Conservation (phyloP, 2,113 vertebrate genomes). For the Serinus canaria region DNA sequence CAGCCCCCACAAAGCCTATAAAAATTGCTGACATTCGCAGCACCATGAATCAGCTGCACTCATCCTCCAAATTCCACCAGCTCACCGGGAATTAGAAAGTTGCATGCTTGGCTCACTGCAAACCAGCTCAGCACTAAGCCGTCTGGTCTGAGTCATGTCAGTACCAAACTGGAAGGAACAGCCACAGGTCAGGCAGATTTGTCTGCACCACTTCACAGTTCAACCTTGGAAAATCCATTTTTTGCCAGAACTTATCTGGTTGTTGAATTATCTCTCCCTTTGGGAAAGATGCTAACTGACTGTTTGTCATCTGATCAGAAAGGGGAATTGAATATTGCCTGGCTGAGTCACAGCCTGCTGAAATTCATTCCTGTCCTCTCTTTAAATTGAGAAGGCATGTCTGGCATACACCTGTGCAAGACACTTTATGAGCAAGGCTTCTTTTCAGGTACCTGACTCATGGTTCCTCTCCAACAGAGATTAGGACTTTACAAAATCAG, state of each 20-base stretch:
- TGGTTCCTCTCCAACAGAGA: neutral
- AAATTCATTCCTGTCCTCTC: neutral
- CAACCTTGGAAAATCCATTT: neutral
- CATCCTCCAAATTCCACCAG: neutral
- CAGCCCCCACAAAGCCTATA: neutral
- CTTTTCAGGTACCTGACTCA: conserved; percentile 9
- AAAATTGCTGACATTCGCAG: neutral
- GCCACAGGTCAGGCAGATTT: neutral
- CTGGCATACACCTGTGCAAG: neutral
- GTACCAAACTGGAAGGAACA: neutral
- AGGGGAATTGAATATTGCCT: neutral
- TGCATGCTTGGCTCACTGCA: neutral
- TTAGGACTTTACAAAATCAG: conserved; percentile 5
- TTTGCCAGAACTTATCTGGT: neutral
- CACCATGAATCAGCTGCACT: neutral
- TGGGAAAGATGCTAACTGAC: neutral
- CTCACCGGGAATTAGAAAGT: neutral
- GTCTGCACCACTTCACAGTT: neutral
- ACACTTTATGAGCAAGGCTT: neutral
- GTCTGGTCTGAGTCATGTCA: neutral
- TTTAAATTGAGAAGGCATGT: neutral
- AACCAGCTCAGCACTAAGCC: neutral
- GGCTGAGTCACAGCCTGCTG: neutral
- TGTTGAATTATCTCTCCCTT: neutral
- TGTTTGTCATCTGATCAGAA: neutral